Conservation (phyloP, 2,888 invertebrate species). For the Temnothorax rugatulus region DNA sequence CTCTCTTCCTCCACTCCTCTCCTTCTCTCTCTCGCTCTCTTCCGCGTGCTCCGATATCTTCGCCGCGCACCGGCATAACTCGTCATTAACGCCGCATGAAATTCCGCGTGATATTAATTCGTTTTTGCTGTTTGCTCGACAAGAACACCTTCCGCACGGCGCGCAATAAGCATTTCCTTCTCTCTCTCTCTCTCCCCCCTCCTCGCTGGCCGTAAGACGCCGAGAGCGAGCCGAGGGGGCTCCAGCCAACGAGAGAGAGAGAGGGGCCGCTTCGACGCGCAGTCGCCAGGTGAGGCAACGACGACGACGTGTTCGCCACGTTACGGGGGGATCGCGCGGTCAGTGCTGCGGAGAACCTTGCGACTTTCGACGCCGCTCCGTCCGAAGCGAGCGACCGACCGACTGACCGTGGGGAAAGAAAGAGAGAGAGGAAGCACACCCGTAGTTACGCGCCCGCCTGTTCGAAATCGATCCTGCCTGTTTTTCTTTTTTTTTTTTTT, state of each 20-base stretch:
- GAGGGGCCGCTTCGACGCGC: conserved; percentile 77
- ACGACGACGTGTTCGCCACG: conserved; percentile 69
- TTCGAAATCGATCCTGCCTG: conserved; percentile 5
- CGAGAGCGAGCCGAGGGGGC: conserved; percentile 53
- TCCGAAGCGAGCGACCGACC: conserved; percentile 50
- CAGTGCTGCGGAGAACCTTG: conserved; percentile 70
- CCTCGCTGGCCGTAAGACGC: neutral
- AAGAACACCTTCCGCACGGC: conserved; percentile 35
- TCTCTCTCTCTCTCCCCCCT: conserved; percentile 14
- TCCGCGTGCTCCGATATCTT: neutral
- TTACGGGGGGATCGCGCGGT: conserved; percentile 60
- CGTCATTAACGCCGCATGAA: conserved; percentile 24
- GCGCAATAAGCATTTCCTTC: conserved; percentile 20
- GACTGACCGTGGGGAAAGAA: neutral
- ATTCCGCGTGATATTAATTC: conserved; percentile 46
- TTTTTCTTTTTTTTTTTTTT: neutral
- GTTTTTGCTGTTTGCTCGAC: conserved; percentile 27
- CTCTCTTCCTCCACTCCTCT: neutral
- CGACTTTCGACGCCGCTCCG: conserved; percentile 67
- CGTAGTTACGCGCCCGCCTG: neutral
- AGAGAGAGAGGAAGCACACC: neutral
- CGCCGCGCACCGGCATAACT: neutral
- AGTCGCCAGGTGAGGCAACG: conserved; percentile 85
- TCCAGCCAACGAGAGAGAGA: conserved; percentile 70
- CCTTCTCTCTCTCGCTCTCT: neutral